Base-by-base conservation (phyloP, 64 coral and sea anemone species). In the Actinia equina region DNA sequence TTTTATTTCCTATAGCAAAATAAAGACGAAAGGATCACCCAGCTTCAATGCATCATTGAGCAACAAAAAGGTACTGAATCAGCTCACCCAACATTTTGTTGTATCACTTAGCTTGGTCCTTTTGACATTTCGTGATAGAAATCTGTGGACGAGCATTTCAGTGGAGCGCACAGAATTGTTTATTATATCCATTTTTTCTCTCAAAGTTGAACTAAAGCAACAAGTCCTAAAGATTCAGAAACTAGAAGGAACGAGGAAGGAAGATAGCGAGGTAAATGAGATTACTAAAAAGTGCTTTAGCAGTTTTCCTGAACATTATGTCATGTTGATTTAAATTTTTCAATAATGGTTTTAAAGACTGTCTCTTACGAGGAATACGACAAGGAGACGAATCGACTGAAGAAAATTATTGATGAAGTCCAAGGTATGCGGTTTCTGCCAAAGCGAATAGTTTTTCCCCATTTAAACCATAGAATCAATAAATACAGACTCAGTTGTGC, bases 401-500 rank as follows among this genome's bases (percentile, higher is more conserved):
- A 85, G 45, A 57, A 53, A 10, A 85, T 90, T 43, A 90, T 90
- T 44, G 88, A 89, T 43, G 88, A 89, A 59, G 54, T 74, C n/a
- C 63, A 89, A 76, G 88, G 88, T 89, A 81, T 52, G 49, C 52
- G 15, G 27, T 6, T 54, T 54, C 0, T 54, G 52, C 52, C 0
- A 37, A 37, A 37, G 30, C 30, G 0, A 37, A 37, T 37, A 0
- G 0, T 37, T 37, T 37, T 37, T 37, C 1, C 30, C 30, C 30
- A 37, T 1, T 37, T 37, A 37, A 37, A 37, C 30, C 30, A 37
- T 37, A 37, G 30, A 37, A 37, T 37, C 30, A 37, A 37, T 37
- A 37, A 37, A 37, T 8, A 49, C 7, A 49, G 46, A 49, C 46
- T 49, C 7, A 49, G 46, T 2, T 49, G 46, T 8, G 46, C 46